Base-by-base conservation (phyloP, 2,113 vertebrate genomes). In the Opisthocomus hoazin region DNA sequence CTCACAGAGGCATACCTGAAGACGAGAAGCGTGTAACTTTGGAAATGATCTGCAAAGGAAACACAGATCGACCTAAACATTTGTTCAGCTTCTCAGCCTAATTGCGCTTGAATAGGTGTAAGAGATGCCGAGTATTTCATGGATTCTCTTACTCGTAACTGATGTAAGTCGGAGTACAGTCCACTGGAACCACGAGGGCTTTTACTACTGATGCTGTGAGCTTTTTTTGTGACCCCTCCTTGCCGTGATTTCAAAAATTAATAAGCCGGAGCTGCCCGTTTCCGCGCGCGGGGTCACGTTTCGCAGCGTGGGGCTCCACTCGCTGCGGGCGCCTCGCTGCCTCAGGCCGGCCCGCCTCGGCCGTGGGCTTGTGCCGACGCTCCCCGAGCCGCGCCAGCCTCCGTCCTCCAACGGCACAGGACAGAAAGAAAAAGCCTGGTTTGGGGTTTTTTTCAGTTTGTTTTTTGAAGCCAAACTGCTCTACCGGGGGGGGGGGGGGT, bases 401-500 rank as follows among this genome's bases (percentile, higher is more conserved):
- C 45, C 50, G 18, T 61, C 43, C 23, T 43, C 8, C 34, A 30
- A 41, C 1, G 10, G 12, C 51, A 32, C 2, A 29, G 37, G 27
- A 43, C 32, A 54, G 18, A 22, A 26, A 92, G 10, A 41, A 45
- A 43, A 45, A 22, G 1, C 2, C 5, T 13, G 4, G 8, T n/a
- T n/a, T 3, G 5, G 4, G 29, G 9, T 8, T 24, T 11, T 20
- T 51, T 13, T 54, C 10, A 10, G 3, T 9, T 29, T 1, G 2
- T 24, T 63, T 71, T 43, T 50, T 13, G 2, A 41, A 70, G 24
- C 16, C 41, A 21, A 22, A 36, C 0, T 10, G 5, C 43, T 3
- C 19, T 11, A 13, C 65, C 30, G 18, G 54, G 53, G 17, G 41
- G 41, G 41, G 41, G 41, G 41, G 41, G 41, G 41, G 41, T n/a